phyloP scores from a whole-genome alignment of 1,140 invertebrate species.

The Habropoda laboriosa region DNA sequence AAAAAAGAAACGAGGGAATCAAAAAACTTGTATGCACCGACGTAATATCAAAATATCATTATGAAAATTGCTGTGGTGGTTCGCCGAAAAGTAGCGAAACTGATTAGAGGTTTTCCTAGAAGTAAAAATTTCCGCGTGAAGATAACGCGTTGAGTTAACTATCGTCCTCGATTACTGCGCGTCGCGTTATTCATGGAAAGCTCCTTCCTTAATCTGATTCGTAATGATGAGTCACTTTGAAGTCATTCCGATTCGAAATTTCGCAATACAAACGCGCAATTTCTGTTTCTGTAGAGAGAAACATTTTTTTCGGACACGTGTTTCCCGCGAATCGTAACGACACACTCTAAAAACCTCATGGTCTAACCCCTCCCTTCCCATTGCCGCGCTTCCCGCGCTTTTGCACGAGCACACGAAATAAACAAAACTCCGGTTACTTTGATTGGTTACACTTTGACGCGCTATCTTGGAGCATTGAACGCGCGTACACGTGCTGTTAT shows the following conservation, averaged over 20 bases:
- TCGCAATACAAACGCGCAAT: slow-evolving; percentile 16
- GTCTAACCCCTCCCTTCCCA: too few relatives aligned
- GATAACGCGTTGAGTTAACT: slow-evolving; percentile 59
- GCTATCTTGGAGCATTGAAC: slow-evolving; percentile 14
- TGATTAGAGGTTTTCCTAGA: slow-evolving; percentile 49
- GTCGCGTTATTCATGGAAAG: slow-evolving; percentile 58
- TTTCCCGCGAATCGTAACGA: background rate
- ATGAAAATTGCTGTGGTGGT: background rate
- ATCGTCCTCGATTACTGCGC: slow-evolving; percentile 50
- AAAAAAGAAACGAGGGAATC: background rate
- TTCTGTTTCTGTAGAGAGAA: background rate
- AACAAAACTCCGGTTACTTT: slow-evolving; percentile 18
- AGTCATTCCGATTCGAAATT: slow-evolving; percentile 37
- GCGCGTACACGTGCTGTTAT: slow-evolving; percentile 19
- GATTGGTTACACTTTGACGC: background rate
- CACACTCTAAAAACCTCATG: background rate
- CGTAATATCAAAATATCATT: background rate
- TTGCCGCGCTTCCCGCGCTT: slow-evolving; percentile 5
- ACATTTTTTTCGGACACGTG: background rate
- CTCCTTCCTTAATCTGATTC: slow-evolving; percentile 56
- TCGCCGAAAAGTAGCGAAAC: slow-evolving; percentile 19
- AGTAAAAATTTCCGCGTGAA: slow-evolving; percentile 55
- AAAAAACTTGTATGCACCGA: background rate
- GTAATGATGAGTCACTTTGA: slow-evolving; percentile 57
- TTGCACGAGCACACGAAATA: slow-evolving; percentile 3